These are phyloP conservation scores for Asbolus verrucosus DNA, from an alignment of 1,140 invertebrate genomes.

Conservation along the genomic window DNA sequence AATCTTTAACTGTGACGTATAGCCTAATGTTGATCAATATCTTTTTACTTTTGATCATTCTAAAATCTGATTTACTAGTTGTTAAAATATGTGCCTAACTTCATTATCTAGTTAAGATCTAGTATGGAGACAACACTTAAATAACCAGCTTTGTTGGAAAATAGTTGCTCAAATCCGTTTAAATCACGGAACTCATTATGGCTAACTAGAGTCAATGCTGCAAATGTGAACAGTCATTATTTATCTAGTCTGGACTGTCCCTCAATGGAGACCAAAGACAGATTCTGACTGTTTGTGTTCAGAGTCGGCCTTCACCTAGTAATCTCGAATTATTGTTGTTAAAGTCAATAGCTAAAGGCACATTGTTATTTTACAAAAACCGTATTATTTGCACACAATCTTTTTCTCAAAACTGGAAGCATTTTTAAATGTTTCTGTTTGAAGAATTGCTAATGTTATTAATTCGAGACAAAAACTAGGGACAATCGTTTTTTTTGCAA, in stretches of 20 bases:
- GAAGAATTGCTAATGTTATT: too few relatives aligned
- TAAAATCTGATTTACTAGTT: too few relatives aligned
- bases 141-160: slow-evolving; percentile 13
- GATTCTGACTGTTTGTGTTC: slow-evolving; percentile 10
- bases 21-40: too few relatives aligned
- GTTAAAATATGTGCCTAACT: too few relatives aligned
- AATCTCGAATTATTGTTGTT: slow-evolving; percentile 6
- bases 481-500: too few relatives aligned
- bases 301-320: slow-evolving; percentile 27
- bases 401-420: background rate
- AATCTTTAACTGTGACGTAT: too few relatives aligned
- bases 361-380: too few relatives aligned
- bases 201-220: slow-evolving; percentile 47
- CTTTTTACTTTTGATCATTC: too few relatives aligned
- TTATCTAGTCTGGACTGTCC: slow-evolving; percentile 29
- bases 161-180: slow-evolving; percentile 45
- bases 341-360: background rate
- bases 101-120: too few relatives aligned
- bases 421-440: too few relatives aligned
- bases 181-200: slow-evolving; percentile 51
- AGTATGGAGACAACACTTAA: too few relatives aligned
- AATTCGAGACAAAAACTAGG: too few relatives aligned
- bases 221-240: slow-evolving; percentile 37
- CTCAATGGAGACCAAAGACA: slow-evolving; percentile 13
- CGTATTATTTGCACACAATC: background rate